Conservation (phyloP, 2,113 vertebrate genomes). For the Brachyhypopomus occidentalis region DNA sequence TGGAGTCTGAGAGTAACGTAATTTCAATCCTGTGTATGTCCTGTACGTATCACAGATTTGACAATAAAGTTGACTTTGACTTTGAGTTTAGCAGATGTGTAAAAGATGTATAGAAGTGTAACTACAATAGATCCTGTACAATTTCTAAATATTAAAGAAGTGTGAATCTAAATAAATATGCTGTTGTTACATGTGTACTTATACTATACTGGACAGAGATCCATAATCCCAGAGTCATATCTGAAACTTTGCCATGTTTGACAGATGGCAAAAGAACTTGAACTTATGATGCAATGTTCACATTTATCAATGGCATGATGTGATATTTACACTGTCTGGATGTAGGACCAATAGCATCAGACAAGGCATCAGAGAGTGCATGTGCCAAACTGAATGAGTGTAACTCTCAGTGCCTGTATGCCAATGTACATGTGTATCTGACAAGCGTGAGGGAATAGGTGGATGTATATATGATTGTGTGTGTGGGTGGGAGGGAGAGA, state of each 20-base stretch:
- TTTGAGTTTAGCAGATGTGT: too few relatives aligned
- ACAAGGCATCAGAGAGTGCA: neutral
- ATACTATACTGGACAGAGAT: neutral
- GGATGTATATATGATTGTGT: neutral
- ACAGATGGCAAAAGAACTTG: neutral
- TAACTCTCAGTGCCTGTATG: neutral
- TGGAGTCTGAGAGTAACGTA: too few relatives aligned
- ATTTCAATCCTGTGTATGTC: too few relatives aligned
- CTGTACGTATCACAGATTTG: too few relatives aligned
- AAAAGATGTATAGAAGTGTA: too few relatives aligned
- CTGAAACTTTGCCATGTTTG: neutral
- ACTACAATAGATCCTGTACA: too few relatives aligned
- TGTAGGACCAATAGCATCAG: neutral
- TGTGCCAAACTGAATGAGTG: neutral
- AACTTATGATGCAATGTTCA: neutral
- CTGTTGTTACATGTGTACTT: neutral
- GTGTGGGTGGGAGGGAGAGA: neutral
- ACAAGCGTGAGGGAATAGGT: too few relatives aligned
- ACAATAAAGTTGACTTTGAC: too few relatives aligned
- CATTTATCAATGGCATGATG: neutral
- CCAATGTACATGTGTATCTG: neutral
- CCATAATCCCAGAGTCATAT: neutral
- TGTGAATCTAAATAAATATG: neutral
- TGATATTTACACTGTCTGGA: constrained; percentile 1
- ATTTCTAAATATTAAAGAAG: too few relatives aligned